phyloP scores from a whole-genome alignment of 2,113 vertebrate genomes.

The Thomomys bottae region DNA sequence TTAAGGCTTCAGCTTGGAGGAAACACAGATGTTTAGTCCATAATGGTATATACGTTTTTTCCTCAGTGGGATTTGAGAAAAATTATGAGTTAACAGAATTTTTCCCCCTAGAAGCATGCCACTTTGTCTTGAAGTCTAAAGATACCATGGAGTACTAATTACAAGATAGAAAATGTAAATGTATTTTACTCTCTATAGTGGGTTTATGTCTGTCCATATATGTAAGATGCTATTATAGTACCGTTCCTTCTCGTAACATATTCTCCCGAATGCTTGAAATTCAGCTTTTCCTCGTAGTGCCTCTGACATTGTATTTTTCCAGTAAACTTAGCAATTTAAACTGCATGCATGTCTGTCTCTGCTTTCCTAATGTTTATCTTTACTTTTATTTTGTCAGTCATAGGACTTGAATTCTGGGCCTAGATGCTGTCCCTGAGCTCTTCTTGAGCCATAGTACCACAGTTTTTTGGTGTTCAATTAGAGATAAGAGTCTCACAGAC shows the following conservation, averaged over 20 bases:
- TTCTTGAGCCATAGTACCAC: no score
- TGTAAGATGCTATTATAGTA: no score
- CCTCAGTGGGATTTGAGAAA: slow-evolving; percentile 28
- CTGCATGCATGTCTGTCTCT: background rate
- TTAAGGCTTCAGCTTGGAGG: slow-evolving; percentile 3
- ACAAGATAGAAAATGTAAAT: background rate
- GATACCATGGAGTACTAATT: slow-evolving; percentile 19
- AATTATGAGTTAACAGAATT: slow-evolving; percentile 49
- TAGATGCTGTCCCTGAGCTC: no score
- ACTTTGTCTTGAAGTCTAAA: slow-evolving; percentile 36
- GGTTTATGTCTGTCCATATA: background rate
- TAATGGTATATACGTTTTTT: background rate
- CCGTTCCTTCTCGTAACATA: background rate
- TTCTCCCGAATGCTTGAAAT: slow-evolving; percentile 20
- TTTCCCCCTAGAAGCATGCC: background rate
- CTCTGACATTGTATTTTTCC: slow-evolving; percentile 21
- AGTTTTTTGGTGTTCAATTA: no score
- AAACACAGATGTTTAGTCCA: slow-evolving; percentile 22
- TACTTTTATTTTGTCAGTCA: no score
- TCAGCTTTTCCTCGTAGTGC: background rate
- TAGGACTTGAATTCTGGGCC: no score
- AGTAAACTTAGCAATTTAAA: slow-evolving; percentile 32
- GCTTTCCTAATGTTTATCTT: no score
- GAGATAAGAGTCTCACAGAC: no score
- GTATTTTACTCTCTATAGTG: background rate